A percentile compares a stretch with the other conserved stretches of the same genome.
phyloP scores from a whole-genome alignment of 2,888 invertebrate species.

The Dioctria rufipes region DNA sequence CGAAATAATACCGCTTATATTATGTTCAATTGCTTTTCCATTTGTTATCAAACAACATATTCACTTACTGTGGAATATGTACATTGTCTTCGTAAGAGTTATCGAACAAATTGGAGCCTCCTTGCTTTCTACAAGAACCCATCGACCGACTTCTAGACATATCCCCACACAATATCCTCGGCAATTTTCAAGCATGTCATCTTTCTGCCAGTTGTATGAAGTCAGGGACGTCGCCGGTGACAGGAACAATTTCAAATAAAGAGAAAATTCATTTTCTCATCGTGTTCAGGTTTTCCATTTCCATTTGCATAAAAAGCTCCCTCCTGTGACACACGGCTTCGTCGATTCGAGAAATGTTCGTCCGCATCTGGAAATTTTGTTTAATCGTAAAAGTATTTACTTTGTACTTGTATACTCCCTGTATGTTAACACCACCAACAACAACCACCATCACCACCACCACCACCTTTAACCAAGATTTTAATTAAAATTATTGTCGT shows the following conservation, averaged over 20 bases:
- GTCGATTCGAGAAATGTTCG: constrained; percentile 10
- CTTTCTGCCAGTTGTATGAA: neutral
- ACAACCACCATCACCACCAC: constrained; percentile 3
- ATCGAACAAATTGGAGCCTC: constrained; percentile 23
- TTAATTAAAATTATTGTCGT: constrained; percentile 43
- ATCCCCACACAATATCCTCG: neutral
- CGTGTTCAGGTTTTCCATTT: constrained; percentile 34
- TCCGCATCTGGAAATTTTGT: constrained; percentile 39
- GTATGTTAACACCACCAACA: neutral
- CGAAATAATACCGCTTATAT: no score
- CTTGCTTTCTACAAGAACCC: neutral
- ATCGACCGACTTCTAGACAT: neutral
- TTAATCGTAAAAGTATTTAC: constrained; percentile 35
- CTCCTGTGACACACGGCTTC: constrained; percentile 9
- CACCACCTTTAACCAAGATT: constrained; percentile 25
- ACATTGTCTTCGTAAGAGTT: neutral
- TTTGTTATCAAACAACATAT: no score
- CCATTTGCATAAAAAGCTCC: constrained; percentile 39
- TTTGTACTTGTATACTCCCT: neutral
- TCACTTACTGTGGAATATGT: no score
- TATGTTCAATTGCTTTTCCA: no score
- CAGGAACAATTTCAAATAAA: constrained; percentile 22
- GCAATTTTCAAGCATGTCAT: constrained; percentile 27
- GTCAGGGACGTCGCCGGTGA: neutral
- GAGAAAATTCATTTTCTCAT: constrained; percentile 25